Base-by-base conservation (phyloP, 2,113 vertebrate species). In the Vireo altiloquus region DNA sequence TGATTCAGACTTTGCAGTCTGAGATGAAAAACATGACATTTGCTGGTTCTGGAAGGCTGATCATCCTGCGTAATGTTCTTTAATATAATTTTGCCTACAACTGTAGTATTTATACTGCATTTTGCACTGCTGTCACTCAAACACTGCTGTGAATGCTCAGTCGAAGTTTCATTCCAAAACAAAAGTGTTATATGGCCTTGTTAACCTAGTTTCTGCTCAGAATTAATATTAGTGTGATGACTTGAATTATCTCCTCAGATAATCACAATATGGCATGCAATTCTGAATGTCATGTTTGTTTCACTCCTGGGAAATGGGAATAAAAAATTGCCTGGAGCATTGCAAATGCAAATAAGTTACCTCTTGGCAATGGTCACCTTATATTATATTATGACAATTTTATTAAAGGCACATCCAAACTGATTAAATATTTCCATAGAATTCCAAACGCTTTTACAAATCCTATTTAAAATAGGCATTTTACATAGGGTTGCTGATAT, bases 211-310 rank as follows among this genome's bases (percentile, higher is more conserved):
- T 95, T 86, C 64, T 95, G 35, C 42, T 94, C 56, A 68, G 80
- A 86, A 95, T 94, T 95, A 80, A 92, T 91, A 86, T 85, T 87
- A 84, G 44, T 21, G 27, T 47, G 59, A 72, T 74, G 44, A 90
- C 61, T 92, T 83, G 79, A 91, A 95, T 94, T 83, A 87, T 79
- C 22, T 86, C 77, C 76, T 68, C 33, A 82, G 61, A 91, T 89
- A 92, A 92, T 75, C 76, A 71, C 70, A 96, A 80, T 90, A 91
- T 82, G 80, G 69, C 47, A 46, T 61, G 33, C 37, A 89, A 79
- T 95, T 97, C 77, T 77, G 79, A 94, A 81, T 92, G 66, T 52
- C 70, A 40, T 92, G 56, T 95, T 97, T 94, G 72, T 61, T 83
- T 94, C 47, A 85, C 47, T 93, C 46, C 68, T 69, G 79, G 80